phyloP scores from a whole-genome alignment of 1,140 invertebrate species.

The Orius laevigatus region DNA sequence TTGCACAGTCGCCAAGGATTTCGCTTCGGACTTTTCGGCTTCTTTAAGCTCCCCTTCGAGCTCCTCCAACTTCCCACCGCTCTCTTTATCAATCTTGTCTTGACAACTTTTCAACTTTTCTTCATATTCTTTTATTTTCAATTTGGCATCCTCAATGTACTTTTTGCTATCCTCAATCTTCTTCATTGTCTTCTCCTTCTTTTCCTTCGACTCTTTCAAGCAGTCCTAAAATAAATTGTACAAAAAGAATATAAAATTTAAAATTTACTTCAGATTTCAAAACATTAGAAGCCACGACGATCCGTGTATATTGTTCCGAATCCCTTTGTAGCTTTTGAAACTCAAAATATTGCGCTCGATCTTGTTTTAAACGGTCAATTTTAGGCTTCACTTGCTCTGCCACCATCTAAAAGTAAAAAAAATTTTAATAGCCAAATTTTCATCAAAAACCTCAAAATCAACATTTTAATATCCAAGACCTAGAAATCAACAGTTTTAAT shows the following conservation, averaged over 20 bases:
- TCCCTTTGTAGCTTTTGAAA: constrained; percentile 76
- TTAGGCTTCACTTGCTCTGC: constrained; percentile 79
- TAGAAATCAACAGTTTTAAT: too few relatives aligned
- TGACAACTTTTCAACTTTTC: constrained; percentile 33
- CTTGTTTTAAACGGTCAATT: constrained; percentile 70
- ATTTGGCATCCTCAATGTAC: constrained; percentile 24
- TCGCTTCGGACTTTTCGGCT: constrained; percentile 49
- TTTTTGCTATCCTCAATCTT: constrained; percentile 24
- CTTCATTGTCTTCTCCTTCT: constrained; percentile 30
- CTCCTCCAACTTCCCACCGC: constrained; percentile 42
- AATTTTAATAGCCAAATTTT: too few relatives aligned
- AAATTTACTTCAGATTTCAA: constrained; percentile 29
- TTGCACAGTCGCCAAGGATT: constrained; percentile 45
- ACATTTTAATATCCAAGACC: too few relatives aligned
- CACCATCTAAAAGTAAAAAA: constrained; percentile 43
- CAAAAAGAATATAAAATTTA: constrained; percentile 3
- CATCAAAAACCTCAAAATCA: too few relatives aligned
- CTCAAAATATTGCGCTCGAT: constrained; percentile 70
- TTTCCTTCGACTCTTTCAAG: constrained; percentile 25
- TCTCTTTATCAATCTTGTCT: constrained; percentile 43
- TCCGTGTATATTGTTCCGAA: constrained; percentile 64
- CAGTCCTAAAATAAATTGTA: constrained; percentile 1
- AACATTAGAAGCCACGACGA: constrained; percentile 61
- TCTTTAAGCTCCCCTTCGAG: constrained; percentile 48
- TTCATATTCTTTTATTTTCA: constrained; percentile 35